Base-by-base conservation (phyloP, 2,888 invertebrate genomes). In the Coelogynopora nodosa region DNA sequence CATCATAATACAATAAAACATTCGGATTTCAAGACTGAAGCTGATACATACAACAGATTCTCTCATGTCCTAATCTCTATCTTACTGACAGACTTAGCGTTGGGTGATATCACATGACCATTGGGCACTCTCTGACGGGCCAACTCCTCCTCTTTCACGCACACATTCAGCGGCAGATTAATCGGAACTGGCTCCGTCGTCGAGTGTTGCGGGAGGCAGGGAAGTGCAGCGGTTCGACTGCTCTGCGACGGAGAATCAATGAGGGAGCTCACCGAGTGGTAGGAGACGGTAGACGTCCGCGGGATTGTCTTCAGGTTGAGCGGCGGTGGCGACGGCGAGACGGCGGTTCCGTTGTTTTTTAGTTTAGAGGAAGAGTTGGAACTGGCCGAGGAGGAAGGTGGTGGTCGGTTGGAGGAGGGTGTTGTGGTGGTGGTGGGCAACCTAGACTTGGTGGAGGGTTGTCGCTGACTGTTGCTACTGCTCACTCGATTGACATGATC, bases 11-110 rank as follows among this genome's bases (percentile, higher is more conserved):
- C n/a, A n/a, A n/a, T n/a, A n/a, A n/a, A n/a, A n/a, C n/a, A n/a
- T n/a, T n/a, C n/a, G n/a, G n/a, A n/a, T n/a, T n/a, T n/a, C n/a
- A n/a, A n/a, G n/a, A n/a, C n/a, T n/a, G n/a, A n/a, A n/a, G n/a
- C n/a, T n/a, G n/a, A n/a, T n/a, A n/a, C n/a, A n/a, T n/a, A n/a
- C n/a, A n/a, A n/a, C n/a, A n/a, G n/a, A n/a, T n/a, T n/a, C n/a
- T n/a, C n/a, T 74, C 74, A 74, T 74, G 74, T 74, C 23, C 74
- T 74, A 5, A 74, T 74, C 23, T 74, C 74, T 2, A 74, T 74
- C 27, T 74, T 74, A 74, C 23, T 74, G 23, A 74, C 74, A 10
- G 74, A 18, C 49, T 49, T 49, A 49, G 49, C 23, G 23, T 26
- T 74, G 5, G 74, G 74, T 2, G 74, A 74, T 2, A 74, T 74